These are phyloP conservation scores for Penaeus japonicus DNA, from an alignment of 1,140 invertebrate species.

Conservation along the genomic window DNA sequence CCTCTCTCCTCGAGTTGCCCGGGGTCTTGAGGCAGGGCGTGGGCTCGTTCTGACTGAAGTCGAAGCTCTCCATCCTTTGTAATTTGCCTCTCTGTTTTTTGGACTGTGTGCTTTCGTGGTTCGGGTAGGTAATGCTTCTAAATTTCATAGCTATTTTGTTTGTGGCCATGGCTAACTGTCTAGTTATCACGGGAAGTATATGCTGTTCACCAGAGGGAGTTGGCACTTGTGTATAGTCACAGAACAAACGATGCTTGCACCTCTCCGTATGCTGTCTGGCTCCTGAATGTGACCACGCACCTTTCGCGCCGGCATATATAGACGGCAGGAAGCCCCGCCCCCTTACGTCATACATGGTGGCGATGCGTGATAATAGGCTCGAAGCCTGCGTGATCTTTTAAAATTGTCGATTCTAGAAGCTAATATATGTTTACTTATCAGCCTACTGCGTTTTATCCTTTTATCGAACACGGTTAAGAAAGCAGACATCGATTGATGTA, in stretches of 20 bases:
- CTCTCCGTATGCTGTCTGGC: background rate
- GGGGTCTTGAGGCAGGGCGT: background rate
- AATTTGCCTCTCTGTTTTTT: constrained; percentile 31
- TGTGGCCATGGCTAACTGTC: constrained; percentile 13
- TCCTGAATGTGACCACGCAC: background rate
- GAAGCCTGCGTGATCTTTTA: background rate
- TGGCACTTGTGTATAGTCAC: background rate
- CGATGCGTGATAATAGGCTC: background rate
- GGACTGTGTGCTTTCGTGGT: constrained; percentile 4
- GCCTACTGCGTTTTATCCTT: no score
- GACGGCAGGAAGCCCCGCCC: constrained; percentile 2
- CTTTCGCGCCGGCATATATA: constrained; percentile 23
- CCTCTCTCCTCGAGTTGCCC: constrained; percentile 3
- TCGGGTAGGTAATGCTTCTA: constrained; percentile 42
- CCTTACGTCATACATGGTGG: constrained; percentile 28
- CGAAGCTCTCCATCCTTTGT: constrained; percentile 43
- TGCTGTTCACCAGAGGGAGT: background rate
- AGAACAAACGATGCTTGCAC: background rate
- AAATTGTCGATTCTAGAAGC: no score
- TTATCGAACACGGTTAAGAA: no score
- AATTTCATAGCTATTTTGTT: constrained; percentile 45
- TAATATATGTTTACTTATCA: no score
- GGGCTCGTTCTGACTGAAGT: constrained; percentile 21
- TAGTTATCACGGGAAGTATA: background rate
- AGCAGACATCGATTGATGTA: no score